Conservation (phyloP, 2,113 vertebrate genomes). For the Lontra canadensis region DNA sequence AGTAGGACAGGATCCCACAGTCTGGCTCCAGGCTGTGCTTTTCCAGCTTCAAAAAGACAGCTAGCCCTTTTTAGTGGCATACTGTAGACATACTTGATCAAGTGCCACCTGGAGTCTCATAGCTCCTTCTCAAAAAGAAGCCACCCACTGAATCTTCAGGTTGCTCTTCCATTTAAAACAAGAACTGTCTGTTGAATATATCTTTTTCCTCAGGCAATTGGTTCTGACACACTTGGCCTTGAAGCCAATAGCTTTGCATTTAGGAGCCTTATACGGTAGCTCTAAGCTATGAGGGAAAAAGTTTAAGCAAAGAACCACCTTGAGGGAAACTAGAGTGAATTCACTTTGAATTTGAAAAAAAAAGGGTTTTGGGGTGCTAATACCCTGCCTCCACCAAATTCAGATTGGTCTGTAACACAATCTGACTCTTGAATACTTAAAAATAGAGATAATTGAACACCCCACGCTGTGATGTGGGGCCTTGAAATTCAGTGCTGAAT, state of each 20-base stretch:
- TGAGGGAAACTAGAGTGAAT: slow-evolving; percentile 28
- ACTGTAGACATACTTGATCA: slow-evolving; percentile 1
- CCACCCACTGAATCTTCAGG: slow-evolving; percentile 18
- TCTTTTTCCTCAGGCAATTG: neutral
- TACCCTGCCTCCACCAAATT: slow-evolving; percentile 60
- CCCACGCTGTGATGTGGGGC: slow-evolving; percentile 77
- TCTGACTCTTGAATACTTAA: slow-evolving; percentile 77
- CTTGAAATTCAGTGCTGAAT: slow-evolving; percentile 75
- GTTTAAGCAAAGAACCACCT: slow-evolving; percentile 27
- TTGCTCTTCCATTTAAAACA: slow-evolving; percentile 49
- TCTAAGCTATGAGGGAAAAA: neutral
- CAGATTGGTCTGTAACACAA: slow-evolving; percentile 76
- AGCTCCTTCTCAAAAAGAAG: slow-evolving; percentile 49
- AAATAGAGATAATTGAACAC: slow-evolving; percentile 81
- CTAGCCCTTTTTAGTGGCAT: neutral
- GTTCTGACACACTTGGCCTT: slow-evolving; percentile 50
- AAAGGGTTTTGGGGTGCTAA: neutral
- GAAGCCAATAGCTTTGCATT: slow-evolving; percentile 13
- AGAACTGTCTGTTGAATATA: slow-evolving; percentile 38
- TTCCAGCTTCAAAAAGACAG: slow-evolving; percentile 27
- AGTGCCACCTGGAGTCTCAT: neutral
- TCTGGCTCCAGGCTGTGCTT: neutral
- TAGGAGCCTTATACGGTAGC: neutral
- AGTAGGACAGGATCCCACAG: neutral
- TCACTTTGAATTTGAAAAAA: slow-evolving; percentile 54